These are phyloP conservation scores for Gymnothorax reevesii DNA, from an alignment of 2,797 vertebrate genomes.

Conservation along the genomic window DNA sequence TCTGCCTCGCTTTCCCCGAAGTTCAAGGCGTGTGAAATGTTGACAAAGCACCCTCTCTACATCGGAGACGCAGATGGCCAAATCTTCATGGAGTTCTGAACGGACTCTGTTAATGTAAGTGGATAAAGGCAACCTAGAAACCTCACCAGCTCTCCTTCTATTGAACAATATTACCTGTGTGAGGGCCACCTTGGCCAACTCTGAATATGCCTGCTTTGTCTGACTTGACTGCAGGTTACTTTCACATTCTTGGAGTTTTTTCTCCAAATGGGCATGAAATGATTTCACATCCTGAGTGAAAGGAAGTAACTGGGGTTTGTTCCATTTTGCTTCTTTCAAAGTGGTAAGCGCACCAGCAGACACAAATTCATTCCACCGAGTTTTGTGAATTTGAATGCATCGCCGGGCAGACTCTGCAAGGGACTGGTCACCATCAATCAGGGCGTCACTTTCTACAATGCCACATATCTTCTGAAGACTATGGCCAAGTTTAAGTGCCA, in stretches of 20 bases:
- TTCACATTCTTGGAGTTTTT: not conserved
- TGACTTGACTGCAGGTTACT: too few species aligned
- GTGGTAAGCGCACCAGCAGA: slow-evolving; percentile 19
- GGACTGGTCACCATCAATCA: slow-evolving; percentile 13
- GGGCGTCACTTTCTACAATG: slow-evolving; percentile 27
- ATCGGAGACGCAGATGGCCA: too few species aligned
- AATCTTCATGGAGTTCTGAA: too few species aligned
- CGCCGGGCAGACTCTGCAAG: slow-evolving; percentile 1
- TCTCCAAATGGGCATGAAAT: not conserved
- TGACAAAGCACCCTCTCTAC: too few species aligned
- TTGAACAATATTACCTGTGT: too few species aligned
- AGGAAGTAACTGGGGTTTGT: slow-evolving; percentile 23
- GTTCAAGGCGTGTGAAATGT: too few species aligned
- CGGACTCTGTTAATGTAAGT: too few species aligned
- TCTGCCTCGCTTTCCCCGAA: too few species aligned
- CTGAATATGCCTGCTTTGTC: too few species aligned
- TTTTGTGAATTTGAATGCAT: not conserved
- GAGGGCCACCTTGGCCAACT: too few species aligned
- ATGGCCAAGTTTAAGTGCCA: not conserved
- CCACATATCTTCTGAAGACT: slow-evolving; percentile 15
- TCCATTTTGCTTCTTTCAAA: slow-evolving; percentile 27
- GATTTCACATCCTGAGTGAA: slow-evolving; percentile 22
- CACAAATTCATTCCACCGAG: slow-evolving; percentile 25
- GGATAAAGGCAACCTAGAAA: too few species aligned
- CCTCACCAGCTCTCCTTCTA: too few species aligned